phyloP scores from a whole-genome alignment of 1,140 invertebrate species.

The Diuraphis noxia region DNA sequence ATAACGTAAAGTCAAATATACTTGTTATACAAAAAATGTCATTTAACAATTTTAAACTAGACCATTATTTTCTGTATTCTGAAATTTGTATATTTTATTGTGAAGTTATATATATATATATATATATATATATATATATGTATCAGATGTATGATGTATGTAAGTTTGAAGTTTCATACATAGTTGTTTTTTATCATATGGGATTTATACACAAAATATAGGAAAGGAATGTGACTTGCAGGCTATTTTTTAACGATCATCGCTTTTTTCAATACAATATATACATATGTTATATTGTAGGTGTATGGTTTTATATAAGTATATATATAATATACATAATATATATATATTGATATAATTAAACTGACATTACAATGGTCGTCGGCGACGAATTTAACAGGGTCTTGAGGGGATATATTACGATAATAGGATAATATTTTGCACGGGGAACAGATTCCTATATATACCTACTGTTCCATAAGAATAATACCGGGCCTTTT shows the following conservation, averaged over 20 bases:
- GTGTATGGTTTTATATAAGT: too few relatives aligned
- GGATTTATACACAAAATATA: background rate
- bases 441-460: background rate
- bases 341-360: background rate
- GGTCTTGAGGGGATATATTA: slow-evolving; percentile 14
- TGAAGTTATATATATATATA: background rate
- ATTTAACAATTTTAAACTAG: background rate
- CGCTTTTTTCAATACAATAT: too few relatives aligned
- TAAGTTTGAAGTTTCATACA: background rate
- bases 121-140: too few relatives aligned
- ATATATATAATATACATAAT: too few relatives aligned
- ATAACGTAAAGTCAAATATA: background rate
- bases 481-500: background rate
- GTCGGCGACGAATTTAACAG: background rate
- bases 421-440: background rate
- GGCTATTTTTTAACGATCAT: background rate
- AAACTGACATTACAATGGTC: background rate
- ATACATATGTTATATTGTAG: too few relatives aligned
- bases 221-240: background rate
- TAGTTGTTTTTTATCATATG: background rate
- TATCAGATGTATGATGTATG: too few relatives aligned
- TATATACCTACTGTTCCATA: background rate
- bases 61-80: background rate
- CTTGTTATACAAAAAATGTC: background rate
- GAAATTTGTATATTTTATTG: background rate